Percentiles rank a stretch among this genome's conserved stretches.
Evolutionary conservation across 2,113 vertebrate species (phyloP).

Genomic region (Scomber colias): DNA sequence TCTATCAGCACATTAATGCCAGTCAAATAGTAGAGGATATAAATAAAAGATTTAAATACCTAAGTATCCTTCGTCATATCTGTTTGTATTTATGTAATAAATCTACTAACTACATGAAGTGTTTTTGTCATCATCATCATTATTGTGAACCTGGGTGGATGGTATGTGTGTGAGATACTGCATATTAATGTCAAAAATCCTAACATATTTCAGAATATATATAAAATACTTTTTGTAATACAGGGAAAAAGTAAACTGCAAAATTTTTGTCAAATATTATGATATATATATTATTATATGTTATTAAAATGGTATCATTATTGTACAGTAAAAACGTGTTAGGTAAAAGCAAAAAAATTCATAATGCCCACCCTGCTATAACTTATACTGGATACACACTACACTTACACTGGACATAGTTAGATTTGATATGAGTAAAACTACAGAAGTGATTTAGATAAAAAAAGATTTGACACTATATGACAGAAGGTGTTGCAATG

Average conservation of each 20-base stretch:
- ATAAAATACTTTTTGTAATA: background rate
- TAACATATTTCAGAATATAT: background rate
- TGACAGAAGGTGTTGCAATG: background rate
- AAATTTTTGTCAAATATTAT: background rate
- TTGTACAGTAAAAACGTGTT: background rate
- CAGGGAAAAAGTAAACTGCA: background rate
- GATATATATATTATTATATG: no score
- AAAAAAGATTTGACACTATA: constrained; percentile 12
- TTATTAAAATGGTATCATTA: background rate
- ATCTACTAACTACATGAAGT: background rate
- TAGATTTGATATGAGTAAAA: background rate
- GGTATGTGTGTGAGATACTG: no score
- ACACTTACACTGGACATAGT: background rate
- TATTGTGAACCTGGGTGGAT: background rate
- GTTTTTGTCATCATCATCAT: background rate
- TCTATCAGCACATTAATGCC: background rate
- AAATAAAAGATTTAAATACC: background rate
- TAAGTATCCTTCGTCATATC: background rate
- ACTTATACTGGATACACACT: background rate
- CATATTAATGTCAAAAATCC: no score
- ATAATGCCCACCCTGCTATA: background rate
- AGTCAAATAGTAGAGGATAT: background rate
- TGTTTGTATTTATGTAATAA: background rate
- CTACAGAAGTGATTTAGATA: background rate
- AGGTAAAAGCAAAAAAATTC: background rate